These are phyloP conservation scores for Vidua macroura DNA, from an alignment of 2,113 vertebrate genomes.

Conservation along the genomic window DNA sequence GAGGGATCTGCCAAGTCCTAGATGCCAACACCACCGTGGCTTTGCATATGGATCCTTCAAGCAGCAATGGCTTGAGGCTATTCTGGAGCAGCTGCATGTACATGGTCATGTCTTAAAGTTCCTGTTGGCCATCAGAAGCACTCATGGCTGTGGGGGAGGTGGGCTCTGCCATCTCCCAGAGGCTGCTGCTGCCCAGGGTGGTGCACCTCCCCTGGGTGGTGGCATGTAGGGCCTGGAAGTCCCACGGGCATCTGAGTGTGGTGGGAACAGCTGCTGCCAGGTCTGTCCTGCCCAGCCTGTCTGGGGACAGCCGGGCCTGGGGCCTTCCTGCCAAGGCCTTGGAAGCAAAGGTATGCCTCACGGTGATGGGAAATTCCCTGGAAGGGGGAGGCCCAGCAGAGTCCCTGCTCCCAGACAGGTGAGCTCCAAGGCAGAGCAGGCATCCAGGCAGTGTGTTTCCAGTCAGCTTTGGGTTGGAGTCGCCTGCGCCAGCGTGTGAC, in stretches of 20 bases:
- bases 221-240: background rate
- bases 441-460: background rate
- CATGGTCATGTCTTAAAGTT: background rate
- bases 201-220: background rate
- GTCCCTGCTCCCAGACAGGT: background rate
- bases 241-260: background rate
- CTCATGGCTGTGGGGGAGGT: background rate
- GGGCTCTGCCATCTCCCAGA: background rate
- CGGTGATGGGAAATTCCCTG: fast-evolving
- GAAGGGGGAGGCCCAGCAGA: background rate
- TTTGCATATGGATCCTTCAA: background rate
- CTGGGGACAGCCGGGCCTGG: fast-evolving
- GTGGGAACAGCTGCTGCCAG: background rate
- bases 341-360: background rate
- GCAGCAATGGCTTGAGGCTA: background rate
- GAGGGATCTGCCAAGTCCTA: background rate
- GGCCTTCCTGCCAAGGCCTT: background rate
- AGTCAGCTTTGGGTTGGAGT: fast-evolving
- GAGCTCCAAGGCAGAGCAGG: background rate
- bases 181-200: background rate
- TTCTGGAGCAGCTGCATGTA: background rate
- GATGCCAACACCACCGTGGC: background rate
- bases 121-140: background rate
- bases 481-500: background rate
- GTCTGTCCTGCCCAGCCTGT: background rate